Evolutionary conservation across 2,888 invertebrate species (phyloP).

Genomic region (Cataglyphis cursor): DNA sequence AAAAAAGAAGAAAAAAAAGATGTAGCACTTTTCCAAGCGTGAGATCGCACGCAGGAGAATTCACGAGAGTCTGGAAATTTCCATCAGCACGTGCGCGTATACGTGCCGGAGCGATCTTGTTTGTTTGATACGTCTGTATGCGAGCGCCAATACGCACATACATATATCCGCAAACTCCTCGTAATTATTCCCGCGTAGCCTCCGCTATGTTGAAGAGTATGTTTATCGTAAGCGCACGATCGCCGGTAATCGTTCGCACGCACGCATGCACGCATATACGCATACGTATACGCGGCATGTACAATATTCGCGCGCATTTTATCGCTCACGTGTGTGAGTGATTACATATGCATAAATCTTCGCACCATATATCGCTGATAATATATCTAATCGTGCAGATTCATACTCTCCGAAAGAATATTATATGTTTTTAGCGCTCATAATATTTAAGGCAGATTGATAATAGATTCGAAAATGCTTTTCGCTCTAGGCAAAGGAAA

Average conservation of each 20-base stretch:
- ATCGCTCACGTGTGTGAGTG: neutral
- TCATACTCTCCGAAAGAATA: neutral
- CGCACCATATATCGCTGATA: neutral
- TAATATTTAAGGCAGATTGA: neutral
- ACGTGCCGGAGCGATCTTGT: conserved; percentile 38
- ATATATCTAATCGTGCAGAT: conserved; percentile 19
- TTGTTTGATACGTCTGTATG: conserved; percentile 21
- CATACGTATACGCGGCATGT: no score
- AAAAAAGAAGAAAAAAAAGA: neutral
- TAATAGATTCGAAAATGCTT: neutral
- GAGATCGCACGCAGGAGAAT: conserved; percentile 29
- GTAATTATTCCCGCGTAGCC: conserved; percentile 32
- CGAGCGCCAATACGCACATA: neutral
- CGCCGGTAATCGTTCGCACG: conserved; percentile 44
- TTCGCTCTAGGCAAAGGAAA: neutral
- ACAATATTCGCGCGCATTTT: neutral
- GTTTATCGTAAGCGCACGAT: conserved; percentile 47
- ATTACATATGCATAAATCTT: conserved; percentile 31
- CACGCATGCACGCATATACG: conserved; percentile 7
- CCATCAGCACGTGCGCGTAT: conserved; percentile 47
- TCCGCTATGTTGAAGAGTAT: conserved; percentile 3
- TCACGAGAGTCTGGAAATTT: conserved; percentile 48
- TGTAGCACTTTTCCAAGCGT: conserved; percentile 14
- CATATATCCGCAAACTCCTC: conserved; percentile 1
- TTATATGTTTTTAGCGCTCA: conserved; percentile 12